Percentiles rank a stretch among this genome's conserved stretches.
Conservation (phyloP, 2,888 invertebrate genomes). For the Phytoseiulus persimilis region DNA sequence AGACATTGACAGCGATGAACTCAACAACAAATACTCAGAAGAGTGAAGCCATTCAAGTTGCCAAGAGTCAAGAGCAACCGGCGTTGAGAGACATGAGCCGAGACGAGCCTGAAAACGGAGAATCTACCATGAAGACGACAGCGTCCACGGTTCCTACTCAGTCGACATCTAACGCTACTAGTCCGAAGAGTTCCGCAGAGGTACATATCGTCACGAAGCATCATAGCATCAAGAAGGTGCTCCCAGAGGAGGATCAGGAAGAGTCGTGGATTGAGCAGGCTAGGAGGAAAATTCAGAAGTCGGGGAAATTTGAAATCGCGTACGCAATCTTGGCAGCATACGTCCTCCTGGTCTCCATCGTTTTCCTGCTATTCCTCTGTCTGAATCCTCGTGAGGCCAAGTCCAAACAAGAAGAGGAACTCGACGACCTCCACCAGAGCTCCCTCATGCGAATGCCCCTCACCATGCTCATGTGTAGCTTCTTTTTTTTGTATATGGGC, state of each 20-base stretch:
- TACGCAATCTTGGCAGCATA: slow-evolving; percentile 50
- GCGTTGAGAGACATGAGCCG: not conserved
- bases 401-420: slow-evolving; percentile 44
- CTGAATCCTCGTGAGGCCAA: slow-evolving; percentile 47
- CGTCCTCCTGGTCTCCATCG: slow-evolving; percentile 48
- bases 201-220: not conserved
- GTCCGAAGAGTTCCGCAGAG: not conserved
- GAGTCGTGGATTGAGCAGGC: slow-evolving; percentile 10
- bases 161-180: not conserved
- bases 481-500: slow-evolving; percentile 51
- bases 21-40: too few relatives aligned
- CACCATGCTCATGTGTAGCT: slow-evolving; percentile 49
- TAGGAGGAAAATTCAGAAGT: slow-evolving; percentile 9
- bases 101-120: not conserved
- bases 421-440: slow-evolving; percentile 40
- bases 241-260: not conserved
- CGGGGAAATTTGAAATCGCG: slow-evolving; percentile 47
- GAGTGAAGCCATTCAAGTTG: slow-evolving; percentile 5
- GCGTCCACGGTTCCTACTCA: slow-evolving; percentile 34
- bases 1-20: not conserved
- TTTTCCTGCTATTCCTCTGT: slow-evolving; percentile 50
- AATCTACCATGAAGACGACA: slow-evolving; percentile 7
- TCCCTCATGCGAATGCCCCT: slow-evolving; percentile 45
- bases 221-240: slow-evolving; percentile 45
- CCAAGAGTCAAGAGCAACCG: slow-evolving; percentile 23